These are phyloP conservation scores for Tachuris rubrigastra DNA, from an alignment of 2,113 vertebrate species.

Conservation along the genomic window DNA sequence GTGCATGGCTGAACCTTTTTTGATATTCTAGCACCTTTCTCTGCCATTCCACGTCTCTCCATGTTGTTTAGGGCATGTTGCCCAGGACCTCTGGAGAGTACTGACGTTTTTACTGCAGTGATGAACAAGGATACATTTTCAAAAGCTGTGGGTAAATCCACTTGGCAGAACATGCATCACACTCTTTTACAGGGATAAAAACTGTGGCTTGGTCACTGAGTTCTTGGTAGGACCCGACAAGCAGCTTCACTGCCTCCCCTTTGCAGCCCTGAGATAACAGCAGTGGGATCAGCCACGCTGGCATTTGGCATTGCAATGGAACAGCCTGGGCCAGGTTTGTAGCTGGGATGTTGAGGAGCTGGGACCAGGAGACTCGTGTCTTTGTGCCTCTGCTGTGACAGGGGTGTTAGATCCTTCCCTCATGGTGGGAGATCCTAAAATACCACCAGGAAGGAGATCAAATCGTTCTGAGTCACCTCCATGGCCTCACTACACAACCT, in stretches of 20 bases:
- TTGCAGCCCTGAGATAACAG: background rate
- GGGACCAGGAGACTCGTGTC: background rate
- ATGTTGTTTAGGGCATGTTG: background rate
- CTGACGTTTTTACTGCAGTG: background rate
- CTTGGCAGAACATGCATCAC: background rate
- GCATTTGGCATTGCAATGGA: background rate
- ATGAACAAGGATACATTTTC: background rate
- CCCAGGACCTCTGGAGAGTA: background rate
- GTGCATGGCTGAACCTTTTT: background rate
- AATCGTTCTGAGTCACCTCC: background rate
- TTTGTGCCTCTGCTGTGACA: background rate
- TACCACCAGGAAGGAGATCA: background rate
- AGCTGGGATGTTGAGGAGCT: background rate
- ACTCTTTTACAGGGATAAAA: background rate
- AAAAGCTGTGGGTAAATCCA: background rate
- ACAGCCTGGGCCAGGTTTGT: background rate
- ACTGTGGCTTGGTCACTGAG: background rate
- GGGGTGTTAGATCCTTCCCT: background rate
- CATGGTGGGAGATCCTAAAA: background rate
- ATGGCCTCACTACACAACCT: background rate
- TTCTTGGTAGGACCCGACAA: background rate
- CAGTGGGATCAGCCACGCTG: rapidly evolving
- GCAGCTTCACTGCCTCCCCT: background rate
- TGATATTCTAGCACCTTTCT: background rate
- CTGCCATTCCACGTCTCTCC: background rate